A percentile compares a stretch with the other conserved stretches of the same genome.
Evolutionary conservation across 2,797 vertebrate species (phyloP).

Genomic region (Rhodeus uyekii): DNA sequence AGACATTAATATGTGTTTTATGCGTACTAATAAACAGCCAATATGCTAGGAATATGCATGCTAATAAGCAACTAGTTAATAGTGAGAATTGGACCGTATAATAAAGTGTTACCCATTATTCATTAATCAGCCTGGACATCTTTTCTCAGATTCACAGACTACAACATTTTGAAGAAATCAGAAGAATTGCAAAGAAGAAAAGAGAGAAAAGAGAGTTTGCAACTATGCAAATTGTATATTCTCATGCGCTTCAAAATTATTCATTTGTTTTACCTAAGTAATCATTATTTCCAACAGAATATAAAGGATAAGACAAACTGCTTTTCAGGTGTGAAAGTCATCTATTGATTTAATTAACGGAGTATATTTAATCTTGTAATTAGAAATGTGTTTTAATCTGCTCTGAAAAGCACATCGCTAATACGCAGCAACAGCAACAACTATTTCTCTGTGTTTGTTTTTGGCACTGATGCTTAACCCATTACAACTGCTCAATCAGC

Average conservation of each 20-base stretch:
- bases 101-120: too few relatives aligned
- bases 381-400: neutral
- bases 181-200: neutral
- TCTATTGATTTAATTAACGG: neutral
- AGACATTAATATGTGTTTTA: neutral
- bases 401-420: neutral
- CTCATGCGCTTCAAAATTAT: neutral
- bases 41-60: neutral
- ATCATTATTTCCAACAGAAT: neutral
- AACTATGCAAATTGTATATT: neutral
- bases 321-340: neutral
- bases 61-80: neutral
- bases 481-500: slow-evolving; percentile 5
- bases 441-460: slow-evolving; percentile 1
- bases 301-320: neutral
- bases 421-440: neutral
- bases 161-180: neutral
- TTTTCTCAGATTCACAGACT: neutral
- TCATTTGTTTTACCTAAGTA: neutral
- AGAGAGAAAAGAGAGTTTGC: slow-evolving; percentile 50
- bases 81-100: too few relatives aligned
- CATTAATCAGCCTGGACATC: neutral
- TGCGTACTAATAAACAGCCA: neutral
- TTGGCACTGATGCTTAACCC: slow-evolving; percentile 10
- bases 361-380: neutral